Base-by-base conservation (phyloP, 2,113 vertebrate species). In the Cynopterus brachyotis region DNA sequence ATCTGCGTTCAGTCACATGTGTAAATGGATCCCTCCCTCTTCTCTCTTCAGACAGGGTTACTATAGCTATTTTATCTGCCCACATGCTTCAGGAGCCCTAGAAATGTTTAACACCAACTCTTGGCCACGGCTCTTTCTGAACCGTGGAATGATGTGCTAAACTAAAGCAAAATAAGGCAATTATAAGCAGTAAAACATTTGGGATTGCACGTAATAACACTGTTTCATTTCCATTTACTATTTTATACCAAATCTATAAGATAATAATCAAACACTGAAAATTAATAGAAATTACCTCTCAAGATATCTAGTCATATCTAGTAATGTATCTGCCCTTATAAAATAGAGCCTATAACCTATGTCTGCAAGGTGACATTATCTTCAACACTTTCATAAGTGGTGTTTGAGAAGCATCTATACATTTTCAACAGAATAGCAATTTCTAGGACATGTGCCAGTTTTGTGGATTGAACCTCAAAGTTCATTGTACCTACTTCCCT, bases 191-290 rank as follows among this genome's bases (percentile, higher is more conserved):
- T 17, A 70, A 87, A 83, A 40, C 53, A 40, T 67, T 83, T 67
- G 13, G 3, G 0, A 5, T 42, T 78, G 32, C 0, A 19, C 16
- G 79, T 95, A 78, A 67, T 82, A 69, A 73, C 82, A 42, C 4
- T 55, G 12, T 30, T 83, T 83, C 4, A 55, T 89, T 35, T 96
- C 32, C 32, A 55, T 55, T 60, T 37, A 60, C 7, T 55, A 11
- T 87, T 89, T 45, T 32, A 17, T 73, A 55, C 32, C 45, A 76
- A 60, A 67, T 20, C 42, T 72, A 92, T 3, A 79, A 28, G 19
- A 76, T 81, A 70, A 50, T 88, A 59, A 91, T 87, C 26, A 55
- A 84, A 91, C 91, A 53, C 19, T 86, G 32, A 89, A 94, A 78
- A 82, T 82, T 78, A 76, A 73, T 47, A 78, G 7, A 37, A 20